phyloP scores from a whole-genome alignment of 64 coral and sea anemone species.

The Exaiptasia diaphana region DNA sequence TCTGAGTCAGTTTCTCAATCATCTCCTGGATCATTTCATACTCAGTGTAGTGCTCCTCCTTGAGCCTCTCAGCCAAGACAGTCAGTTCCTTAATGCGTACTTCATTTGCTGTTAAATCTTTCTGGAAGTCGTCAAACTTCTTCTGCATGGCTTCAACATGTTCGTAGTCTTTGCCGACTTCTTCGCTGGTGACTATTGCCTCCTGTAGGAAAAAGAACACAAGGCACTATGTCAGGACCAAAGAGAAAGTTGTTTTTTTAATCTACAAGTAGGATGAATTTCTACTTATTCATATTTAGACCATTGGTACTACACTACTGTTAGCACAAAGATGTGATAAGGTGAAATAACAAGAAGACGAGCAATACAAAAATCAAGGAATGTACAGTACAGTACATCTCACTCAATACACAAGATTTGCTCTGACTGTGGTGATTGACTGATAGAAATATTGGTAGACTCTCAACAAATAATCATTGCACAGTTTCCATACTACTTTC shows the following conservation, averaged over 20 bases:
- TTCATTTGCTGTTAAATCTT: slow-evolving; percentile 93
- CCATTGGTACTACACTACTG: too few relatives aligned
- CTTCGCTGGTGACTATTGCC: slow-evolving; percentile 91
- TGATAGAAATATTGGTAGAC: too few relatives aligned
- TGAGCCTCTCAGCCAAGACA: slow-evolving; percentile 85
- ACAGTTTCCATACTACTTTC: too few relatives aligned
- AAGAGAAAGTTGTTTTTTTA: neutral
- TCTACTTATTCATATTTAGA: too few relatives aligned
- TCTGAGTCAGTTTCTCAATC: slow-evolving; percentile 89
- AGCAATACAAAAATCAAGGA: too few relatives aligned
- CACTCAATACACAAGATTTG: too few relatives aligned
- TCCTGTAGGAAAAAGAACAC: slow-evolving; percentile 47
- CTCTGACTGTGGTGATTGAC: too few relatives aligned
- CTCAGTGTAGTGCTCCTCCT: slow-evolving; percentile 86
- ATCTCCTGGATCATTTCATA: slow-evolving; percentile 99
- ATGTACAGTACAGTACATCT: too few relatives aligned
- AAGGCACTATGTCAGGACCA: neutral
- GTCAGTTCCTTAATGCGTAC: slow-evolving; percentile 88
- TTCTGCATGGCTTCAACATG: slow-evolving; percentile 98
- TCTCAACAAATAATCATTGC: too few relatives aligned
- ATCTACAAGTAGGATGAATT: too few relatives aligned
- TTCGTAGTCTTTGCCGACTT: slow-evolving; percentile 94
- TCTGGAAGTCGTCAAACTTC: slow-evolving; percentile 99
- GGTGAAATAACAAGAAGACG: too few relatives aligned
- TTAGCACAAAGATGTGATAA: too few relatives aligned